Evolutionary conservation across 2,113 vertebrate genomes (phyloP).

Genomic region (Chionis minor): DNA sequence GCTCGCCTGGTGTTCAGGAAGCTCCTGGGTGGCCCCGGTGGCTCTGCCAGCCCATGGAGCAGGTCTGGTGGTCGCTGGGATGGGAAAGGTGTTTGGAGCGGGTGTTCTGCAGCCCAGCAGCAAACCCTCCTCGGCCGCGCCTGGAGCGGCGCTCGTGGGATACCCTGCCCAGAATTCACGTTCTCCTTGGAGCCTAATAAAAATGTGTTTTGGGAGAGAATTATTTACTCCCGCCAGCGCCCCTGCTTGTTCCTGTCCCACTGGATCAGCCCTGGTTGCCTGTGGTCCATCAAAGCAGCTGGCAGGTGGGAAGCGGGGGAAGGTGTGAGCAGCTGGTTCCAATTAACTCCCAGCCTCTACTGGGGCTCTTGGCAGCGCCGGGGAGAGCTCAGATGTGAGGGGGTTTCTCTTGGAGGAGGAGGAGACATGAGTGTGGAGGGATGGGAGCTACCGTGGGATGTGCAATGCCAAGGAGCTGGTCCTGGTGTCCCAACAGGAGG

Average conservation of each 20-base stretch:
- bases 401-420: accelerated
- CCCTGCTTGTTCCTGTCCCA: background rate
- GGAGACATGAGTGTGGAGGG: accelerated
- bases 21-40: background rate
- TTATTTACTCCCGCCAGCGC: background rate
- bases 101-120: background rate
- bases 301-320: background rate
- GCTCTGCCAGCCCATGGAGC: background rate
- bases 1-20: accelerated
- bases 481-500: accelerated
- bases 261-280: accelerated
- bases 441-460: background rate
- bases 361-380: background rate
- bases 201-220: background rate
- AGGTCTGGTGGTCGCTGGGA: background rate
- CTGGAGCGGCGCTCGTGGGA: background rate
- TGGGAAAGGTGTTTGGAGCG: background rate
- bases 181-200: background rate
- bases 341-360: background rate
- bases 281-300: background rate
- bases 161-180: background rate
- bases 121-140: background rate
- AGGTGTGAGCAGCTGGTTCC: background rate
- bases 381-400: background rate
- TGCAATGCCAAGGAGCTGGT: accelerated